Evolutionary conservation across 1,140 invertebrate genomes (phyloP).

Genomic region (Maniola jurtina): DNA sequence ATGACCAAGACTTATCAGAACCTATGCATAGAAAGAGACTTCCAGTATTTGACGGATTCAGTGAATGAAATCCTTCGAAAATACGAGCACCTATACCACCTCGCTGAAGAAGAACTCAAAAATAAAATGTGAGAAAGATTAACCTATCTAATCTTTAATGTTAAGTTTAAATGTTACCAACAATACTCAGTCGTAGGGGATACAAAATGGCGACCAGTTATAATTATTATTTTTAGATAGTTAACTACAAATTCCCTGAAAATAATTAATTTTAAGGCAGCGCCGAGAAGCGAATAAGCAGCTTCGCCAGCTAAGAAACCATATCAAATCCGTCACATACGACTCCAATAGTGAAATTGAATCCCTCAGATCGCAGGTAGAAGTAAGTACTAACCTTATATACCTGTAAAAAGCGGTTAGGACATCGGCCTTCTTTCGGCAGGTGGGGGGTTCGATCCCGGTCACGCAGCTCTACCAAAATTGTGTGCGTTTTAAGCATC

Average conservation of each 20-base stretch:
- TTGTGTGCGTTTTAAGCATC: too few relatives aligned
- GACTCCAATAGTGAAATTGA: constrained; percentile 45
- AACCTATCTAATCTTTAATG: not conserved
- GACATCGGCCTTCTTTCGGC: too few relatives aligned
- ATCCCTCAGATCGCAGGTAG: constrained; percentile 41
- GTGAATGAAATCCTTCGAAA: constrained; percentile 16
- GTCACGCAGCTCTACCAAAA: too few relatives aligned
- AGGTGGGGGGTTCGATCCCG: too few relatives aligned
- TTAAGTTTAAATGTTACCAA: too few relatives aligned
- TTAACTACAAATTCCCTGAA: too few relatives aligned
- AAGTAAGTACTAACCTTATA: constrained; percentile 38
- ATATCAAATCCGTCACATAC: constrained; percentile 49
- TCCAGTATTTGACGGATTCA: constrained; percentile 15
- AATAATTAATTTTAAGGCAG: constrained; percentile 18
- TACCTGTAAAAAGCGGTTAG: too few relatives aligned
- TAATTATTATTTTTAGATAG: too few relatives aligned
- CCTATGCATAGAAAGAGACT: constrained; percentile 26
- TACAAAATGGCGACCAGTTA: too few relatives aligned
- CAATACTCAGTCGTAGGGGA: too few relatives aligned
- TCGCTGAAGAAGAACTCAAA: constrained; percentile 39
- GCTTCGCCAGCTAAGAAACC: constrained; percentile 50
- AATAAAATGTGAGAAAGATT: constrained; percentile 37
- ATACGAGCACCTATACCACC: constrained; percentile 6
- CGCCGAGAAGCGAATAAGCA: constrained; percentile 44
- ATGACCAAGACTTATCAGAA: constrained; percentile 34